A percentile compares a stretch with the other conserved stretches of the same genome.
Conservation (phyloP, 2,797 vertebrate species). For the Caiman crocodilus region DNA sequence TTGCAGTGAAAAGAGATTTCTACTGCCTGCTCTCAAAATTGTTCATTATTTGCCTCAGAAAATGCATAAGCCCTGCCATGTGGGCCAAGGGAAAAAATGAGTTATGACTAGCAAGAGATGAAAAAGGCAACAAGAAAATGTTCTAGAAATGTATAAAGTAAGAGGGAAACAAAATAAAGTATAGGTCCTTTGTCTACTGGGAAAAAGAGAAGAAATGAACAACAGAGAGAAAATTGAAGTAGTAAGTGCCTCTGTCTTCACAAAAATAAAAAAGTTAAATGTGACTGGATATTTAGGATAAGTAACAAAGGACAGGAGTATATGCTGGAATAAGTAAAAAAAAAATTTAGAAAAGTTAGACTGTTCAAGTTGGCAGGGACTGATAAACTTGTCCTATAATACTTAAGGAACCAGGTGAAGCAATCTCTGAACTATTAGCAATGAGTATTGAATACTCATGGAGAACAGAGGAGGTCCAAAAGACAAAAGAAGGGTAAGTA, state of each 20-base stretch:
- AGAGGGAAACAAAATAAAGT: neutral
- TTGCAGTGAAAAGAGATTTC: neutral
- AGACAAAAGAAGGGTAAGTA: neutral
- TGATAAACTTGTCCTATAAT: neutral
- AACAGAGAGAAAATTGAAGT: too few species aligned
- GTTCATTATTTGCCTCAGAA: neutral
- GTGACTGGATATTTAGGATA: neutral
- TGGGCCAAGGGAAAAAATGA: neutral
- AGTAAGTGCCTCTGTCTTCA: neutral
- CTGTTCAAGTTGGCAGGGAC: neutral
- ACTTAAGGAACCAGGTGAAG: neutral
- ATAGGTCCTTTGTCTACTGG: neutral
- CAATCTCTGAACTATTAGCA: neutral
- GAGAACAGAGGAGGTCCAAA: neutral
- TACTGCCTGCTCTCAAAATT: neutral
- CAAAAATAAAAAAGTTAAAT: neutral
- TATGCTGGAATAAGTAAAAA: neutral
- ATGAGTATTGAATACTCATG: neutral
- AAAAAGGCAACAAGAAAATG: neutral
- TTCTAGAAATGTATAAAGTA: neutral
- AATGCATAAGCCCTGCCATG: neutral
- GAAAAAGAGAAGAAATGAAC: neutral
- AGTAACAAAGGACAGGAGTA: neutral
- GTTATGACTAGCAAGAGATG: neutral
- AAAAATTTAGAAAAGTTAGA: neutral